phyloP scores from a whole-genome alignment of 53 echinoderm and acorn worm genomes.

The Arbacia lixula region DNA sequence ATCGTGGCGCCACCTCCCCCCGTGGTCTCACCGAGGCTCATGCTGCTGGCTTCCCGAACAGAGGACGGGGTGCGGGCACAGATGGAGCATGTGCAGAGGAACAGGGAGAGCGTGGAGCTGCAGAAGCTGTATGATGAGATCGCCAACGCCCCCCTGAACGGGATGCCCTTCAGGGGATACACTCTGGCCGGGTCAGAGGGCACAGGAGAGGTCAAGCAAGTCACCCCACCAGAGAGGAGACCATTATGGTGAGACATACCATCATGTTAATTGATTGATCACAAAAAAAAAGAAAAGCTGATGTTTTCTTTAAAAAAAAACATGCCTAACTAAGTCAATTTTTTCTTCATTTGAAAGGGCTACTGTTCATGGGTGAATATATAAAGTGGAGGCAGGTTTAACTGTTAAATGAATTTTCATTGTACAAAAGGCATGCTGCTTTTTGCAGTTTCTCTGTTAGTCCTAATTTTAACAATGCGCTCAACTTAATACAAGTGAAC shows the following conservation, averaged over 20 bases:
- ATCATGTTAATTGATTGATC: too few species aligned
- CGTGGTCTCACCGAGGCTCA: conserved; percentile 37
- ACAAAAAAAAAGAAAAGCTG: too few species aligned
- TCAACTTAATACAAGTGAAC: too few species aligned
- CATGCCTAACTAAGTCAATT: too few species aligned
- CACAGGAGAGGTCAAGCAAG: conserved; percentile 49
- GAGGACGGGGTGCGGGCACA: conserved; percentile 62
- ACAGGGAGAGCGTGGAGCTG: conserved; percentile 40
- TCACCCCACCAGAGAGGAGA: conserved; percentile 46
- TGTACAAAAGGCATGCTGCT: too few species aligned
- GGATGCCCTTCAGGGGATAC: conserved; percentile 73
- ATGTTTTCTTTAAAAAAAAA: too few species aligned
- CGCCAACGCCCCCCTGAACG: conserved; percentile 60
- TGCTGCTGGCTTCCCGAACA: conserved; percentile 69
- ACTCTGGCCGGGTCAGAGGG: conserved; percentile 19
- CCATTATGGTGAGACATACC: conserved; percentile 79
- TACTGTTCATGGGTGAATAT: too few species aligned
- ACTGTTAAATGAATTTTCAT: too few species aligned
- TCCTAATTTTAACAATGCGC: too few species aligned
- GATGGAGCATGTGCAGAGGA: conserved; percentile 46
- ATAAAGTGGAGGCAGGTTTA: too few species aligned
- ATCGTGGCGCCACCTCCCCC: not conserved
- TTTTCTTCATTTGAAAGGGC: too few species aligned
- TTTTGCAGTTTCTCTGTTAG: too few species aligned
- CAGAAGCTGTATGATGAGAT: conserved; percentile 56